phyloP scores from a whole-genome alignment of 1,140 invertebrate species.

The Thaumetopoea pityocampa region DNA sequence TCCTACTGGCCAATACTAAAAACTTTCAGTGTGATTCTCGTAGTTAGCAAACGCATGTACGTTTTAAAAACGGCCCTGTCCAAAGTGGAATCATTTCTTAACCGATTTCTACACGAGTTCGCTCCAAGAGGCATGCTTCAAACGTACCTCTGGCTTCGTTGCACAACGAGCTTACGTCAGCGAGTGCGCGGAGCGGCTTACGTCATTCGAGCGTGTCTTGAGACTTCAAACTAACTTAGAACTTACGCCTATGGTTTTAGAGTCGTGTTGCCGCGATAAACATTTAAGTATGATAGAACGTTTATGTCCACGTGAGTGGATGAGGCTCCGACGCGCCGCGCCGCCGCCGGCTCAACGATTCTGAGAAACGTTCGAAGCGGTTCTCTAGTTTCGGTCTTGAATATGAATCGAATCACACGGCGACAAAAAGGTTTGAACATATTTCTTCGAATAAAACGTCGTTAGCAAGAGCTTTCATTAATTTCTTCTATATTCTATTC shows the following conservation, averaged over 20 bases:
- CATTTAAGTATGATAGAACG: constrained; percentile 66
- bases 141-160: constrained; percentile 68
- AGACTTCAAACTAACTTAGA: constrained; percentile 39
- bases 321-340: constrained; percentile 70
- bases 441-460: constrained; percentile 24
- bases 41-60: constrained; percentile 15
- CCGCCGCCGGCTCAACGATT: constrained; percentile 69
- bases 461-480: constrained; percentile 12
- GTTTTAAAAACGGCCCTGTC: constrained; percentile 59
- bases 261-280: constrained; percentile 29
- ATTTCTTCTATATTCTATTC: constrained; percentile 16
- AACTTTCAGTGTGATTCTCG: neutral
- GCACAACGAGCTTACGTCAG: constrained; percentile 75
- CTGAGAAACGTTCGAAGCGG: constrained; percentile 66
- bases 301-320: constrained; percentile 74
- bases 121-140: constrained; percentile 68
- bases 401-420: constrained; percentile 68
- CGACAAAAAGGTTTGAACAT: constrained; percentile 27
- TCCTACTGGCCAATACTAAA: too few relatives aligned
- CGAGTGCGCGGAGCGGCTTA: constrained; percentile 68
- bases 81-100: constrained; percentile 58
- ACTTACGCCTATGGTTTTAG: constrained; percentile 34
- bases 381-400: constrained; percentile 72
- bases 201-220: constrained; percentile 62
- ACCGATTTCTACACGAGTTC: constrained; percentile 69